Percentiles rank a stretch among this genome's conserved stretches.
phyloP scores from a whole-genome alignment of 2,113 vertebrate genomes.

The Polyodon spathula region DNA sequence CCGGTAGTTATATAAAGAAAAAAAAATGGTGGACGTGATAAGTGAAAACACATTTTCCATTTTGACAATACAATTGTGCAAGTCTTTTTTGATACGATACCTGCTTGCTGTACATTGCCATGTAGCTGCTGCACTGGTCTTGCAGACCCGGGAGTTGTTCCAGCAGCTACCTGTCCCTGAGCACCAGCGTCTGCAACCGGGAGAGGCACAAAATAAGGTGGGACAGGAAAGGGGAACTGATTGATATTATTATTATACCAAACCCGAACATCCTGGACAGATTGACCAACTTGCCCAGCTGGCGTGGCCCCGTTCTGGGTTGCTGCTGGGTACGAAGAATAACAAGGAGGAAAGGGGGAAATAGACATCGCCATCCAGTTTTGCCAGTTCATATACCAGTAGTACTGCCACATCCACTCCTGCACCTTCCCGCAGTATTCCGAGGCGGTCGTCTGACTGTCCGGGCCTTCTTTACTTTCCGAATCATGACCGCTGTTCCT shows the following conservation, averaged over 20 bases:
- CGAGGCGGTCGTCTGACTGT: constrained; percentile 40
- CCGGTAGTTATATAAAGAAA: too few relatives aligned
- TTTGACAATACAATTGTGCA: background rate
- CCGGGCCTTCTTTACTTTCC: constrained; percentile 3
- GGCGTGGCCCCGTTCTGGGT: constrained; percentile 13
- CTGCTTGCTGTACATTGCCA: constrained; percentile 41
- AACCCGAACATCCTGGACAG: constrained; percentile 22
- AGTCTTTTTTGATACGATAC: too few relatives aligned
- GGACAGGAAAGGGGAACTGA: constrained; percentile 26
- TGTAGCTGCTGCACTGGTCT: constrained; percentile 34
- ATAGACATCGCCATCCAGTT: constrained; percentile 48
- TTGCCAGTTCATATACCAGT: constrained; percentile 75
- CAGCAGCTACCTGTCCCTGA: constrained; percentile 23
- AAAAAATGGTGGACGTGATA: too few relatives aligned
- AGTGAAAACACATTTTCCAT: too few relatives aligned
- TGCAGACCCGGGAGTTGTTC: constrained; percentile 22
- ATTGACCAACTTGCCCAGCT: constrained; percentile 24
- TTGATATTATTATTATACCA: constrained; percentile 34
- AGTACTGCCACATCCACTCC: constrained; percentile 85
- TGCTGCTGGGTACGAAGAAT: constrained; percentile 26
- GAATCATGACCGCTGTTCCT: background rate
- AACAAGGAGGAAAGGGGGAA: constrained; percentile 39
- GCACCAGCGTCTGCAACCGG: constrained; percentile 7
- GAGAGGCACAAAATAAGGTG: constrained; percentile 20
- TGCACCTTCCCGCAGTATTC: constrained; percentile 77